phyloP scores from a whole-genome alignment of 2,797 vertebrate genomes.

The Neosalanx taihuensis region DNA sequence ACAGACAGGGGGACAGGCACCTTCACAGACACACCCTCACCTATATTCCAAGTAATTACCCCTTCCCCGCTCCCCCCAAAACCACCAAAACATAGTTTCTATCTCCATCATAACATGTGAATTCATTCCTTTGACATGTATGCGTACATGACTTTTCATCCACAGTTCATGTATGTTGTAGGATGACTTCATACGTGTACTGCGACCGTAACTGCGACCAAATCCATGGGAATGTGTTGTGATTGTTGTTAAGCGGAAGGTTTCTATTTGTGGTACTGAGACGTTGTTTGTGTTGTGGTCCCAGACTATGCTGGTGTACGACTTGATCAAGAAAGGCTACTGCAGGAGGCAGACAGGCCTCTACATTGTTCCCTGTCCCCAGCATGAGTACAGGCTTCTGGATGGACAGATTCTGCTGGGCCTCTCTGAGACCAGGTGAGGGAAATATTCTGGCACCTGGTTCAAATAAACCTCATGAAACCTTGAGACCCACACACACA shows the following conservation, averaged over 20 bases:
- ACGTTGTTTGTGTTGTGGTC: neutral
- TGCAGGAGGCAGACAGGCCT: constrained; percentile 65
- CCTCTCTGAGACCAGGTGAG: constrained; percentile 67
- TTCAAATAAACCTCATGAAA: too few species aligned
- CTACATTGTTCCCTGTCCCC: constrained; percentile 59
- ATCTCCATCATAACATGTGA: neutral
- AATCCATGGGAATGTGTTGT: too few species aligned
- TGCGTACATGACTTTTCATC: too few species aligned
- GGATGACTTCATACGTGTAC: too few species aligned
- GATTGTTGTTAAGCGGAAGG: too few species aligned
- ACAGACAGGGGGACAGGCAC: constrained; percentile 53
- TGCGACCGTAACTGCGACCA: too few species aligned
- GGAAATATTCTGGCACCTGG: constrained; percentile 9
- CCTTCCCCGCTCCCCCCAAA: neutral
- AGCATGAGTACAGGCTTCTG: constrained; percentile 64
- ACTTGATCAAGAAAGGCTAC: constrained; percentile 66
- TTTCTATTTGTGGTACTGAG: neutral
- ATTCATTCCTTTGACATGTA: neutral
- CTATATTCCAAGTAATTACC: constrained; percentile 59
- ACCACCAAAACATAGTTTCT: too few species aligned
- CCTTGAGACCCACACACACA: too few species aligned
- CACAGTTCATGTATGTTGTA: too few species aligned
- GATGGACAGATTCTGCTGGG: constrained; percentile 61
- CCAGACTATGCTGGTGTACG: constrained; percentile 64
- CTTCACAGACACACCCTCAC: constrained; percentile 43